Evolutionary conservation across 2,888 invertebrate species (phyloP).

Genomic region (Agrenia bidenticulata): DNA sequence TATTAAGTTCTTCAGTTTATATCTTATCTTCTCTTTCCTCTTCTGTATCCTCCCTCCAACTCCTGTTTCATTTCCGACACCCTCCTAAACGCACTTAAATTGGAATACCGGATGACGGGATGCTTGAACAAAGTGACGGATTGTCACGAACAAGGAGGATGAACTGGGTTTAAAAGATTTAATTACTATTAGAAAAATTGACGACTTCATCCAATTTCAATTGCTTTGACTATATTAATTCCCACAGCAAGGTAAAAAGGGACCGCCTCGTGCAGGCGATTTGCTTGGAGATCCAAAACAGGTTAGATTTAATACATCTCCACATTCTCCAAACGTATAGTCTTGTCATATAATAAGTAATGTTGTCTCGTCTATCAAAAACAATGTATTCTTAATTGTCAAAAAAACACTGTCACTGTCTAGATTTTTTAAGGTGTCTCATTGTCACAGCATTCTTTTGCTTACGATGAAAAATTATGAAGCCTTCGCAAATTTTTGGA

Average conservation of each 20-base stretch:
- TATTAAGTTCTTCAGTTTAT: too few relatives aligned
- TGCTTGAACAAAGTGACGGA: neutral
- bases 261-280: conserved; percentile 54
- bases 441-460: too few relatives aligned
- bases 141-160: neutral
- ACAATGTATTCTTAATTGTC: neutral
- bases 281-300: conserved; percentile 53
- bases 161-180: neutral
- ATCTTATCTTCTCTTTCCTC: too few relatives aligned
- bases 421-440: too few relatives aligned
- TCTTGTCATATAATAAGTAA: too few relatives aligned
- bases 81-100: too few relatives aligned
- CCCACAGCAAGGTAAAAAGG: conserved; percentile 52
- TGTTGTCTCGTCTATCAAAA: too few relatives aligned
- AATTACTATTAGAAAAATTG: neutral
- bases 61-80: too few relatives aligned
- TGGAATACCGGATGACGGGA: conserved; percentile 3
- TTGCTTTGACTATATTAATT: conserved; percentile 24
- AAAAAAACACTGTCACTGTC: too few relatives aligned
- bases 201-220: conserved; percentile 23
- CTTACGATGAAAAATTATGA: too few relatives aligned
- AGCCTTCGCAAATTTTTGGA: too few relatives aligned
- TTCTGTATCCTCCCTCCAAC: too few relatives aligned
- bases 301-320: conserved; percentile 50
- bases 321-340: neutral